A percentile compares a stretch with the other conserved stretches of the same genome.
Evolutionary conservation across 2,888 invertebrate species (phyloP).

Genomic region (Agonopterix alstromeriana): DNA sequence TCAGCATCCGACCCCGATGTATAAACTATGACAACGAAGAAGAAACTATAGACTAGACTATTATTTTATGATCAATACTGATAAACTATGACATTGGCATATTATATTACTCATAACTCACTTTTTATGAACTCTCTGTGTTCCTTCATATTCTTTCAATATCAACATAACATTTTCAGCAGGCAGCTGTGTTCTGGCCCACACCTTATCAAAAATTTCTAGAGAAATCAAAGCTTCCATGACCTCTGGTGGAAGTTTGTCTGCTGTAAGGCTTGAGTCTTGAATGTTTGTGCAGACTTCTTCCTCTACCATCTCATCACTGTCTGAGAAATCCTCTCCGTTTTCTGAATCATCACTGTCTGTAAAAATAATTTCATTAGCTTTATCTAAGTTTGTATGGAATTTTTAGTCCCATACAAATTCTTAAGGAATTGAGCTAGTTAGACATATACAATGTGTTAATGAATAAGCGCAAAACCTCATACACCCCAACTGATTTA

Average conservation of each 20-base stretch:
- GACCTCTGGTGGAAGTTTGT: constrained; percentile 75
- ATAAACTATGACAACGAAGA: too few species aligned
- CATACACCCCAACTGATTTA: too few species aligned
- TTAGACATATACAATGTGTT: too few species aligned
- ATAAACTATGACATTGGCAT: too few species aligned
- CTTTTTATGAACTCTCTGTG: constrained; percentile 68
- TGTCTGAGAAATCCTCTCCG: constrained; percentile 48
- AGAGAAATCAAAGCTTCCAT: constrained; percentile 78
- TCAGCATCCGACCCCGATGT: too few species aligned
- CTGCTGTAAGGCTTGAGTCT: constrained; percentile 48
- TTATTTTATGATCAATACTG: too few species aligned
- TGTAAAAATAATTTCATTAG: neutral
- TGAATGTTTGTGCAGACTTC: constrained; percentile 61
- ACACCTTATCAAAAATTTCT: constrained; percentile 78
- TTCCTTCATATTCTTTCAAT: constrained; percentile 69
- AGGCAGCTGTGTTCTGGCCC: constrained; percentile 67
- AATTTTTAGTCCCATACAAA: too few species aligned
- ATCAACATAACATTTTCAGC: constrained; percentile 74
- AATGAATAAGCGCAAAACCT: too few species aligned
- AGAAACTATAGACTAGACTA: too few species aligned
- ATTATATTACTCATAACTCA: constrained; percentile 26
- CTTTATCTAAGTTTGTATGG: neutral
- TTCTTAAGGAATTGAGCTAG: neutral
- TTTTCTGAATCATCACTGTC: constrained; percentile 35
- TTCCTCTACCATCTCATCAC: constrained; percentile 53